Evolutionary conservation across 2,888 invertebrate genomes (phyloP).

Genomic region (Ectemnius lituratus): DNA sequence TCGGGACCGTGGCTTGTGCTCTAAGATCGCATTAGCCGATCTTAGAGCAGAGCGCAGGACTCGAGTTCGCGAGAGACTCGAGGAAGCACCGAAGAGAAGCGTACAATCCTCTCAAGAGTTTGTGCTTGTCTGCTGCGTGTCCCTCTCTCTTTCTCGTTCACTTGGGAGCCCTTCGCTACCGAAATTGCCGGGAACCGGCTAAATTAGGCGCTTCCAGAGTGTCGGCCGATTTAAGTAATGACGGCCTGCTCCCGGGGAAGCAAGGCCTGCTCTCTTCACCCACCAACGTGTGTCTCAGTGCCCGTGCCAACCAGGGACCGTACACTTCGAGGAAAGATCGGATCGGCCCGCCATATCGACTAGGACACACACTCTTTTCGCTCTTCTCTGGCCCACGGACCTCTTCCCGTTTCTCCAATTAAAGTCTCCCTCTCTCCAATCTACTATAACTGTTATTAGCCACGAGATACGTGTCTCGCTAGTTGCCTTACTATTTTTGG

Average conservation of each 20-base stretch:
- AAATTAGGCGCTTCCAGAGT: background rate
- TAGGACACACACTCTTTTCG: no score
- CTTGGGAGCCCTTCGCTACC: slow-evolving; percentile 37
- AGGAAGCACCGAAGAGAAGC: slow-evolving; percentile 27
- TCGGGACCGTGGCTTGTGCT: slow-evolving; percentile 50
- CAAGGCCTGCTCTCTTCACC: background rate
- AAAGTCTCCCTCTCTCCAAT: no score
- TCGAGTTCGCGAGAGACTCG: slow-evolving; percentile 38
- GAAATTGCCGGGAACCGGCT: slow-evolving; percentile 41
- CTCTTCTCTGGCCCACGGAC: no score
- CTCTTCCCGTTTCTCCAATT: no score
- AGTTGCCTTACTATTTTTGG: no score
- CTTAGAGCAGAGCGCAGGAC: slow-evolving; percentile 54
- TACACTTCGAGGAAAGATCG: no score
- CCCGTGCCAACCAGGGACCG: no score
- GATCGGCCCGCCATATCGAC: no score
- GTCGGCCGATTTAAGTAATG: slow-evolving; percentile 18
- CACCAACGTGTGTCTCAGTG: no score
- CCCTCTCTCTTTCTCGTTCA: background rate
- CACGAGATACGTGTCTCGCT: no score
- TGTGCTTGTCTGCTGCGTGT: background rate
- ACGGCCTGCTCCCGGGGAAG: background rate
- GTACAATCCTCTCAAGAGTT: background rate
- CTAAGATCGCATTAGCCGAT: slow-evolving; percentile 63
- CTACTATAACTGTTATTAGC: no score